Percentiles rank a stretch among this genome's conserved stretches.
These are phyloP conservation scores for Emys orbicularis DNA, from an alignment of 2,797 vertebrate genomes.

Conservation along the genomic window DNA sequence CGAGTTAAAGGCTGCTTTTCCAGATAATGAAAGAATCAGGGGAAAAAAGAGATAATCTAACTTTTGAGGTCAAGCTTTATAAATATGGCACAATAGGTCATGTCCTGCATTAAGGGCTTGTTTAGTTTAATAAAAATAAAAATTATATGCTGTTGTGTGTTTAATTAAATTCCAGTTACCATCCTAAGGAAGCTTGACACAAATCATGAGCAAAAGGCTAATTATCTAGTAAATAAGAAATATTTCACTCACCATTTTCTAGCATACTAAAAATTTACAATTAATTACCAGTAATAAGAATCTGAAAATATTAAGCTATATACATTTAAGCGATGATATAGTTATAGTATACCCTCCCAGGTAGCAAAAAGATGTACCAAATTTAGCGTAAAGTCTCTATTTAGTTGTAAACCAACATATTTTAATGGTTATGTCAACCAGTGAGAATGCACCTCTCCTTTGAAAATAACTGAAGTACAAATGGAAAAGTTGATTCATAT, in stretches of 20 bases:
- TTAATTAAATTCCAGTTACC: not conserved
- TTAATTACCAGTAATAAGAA: not conserved
- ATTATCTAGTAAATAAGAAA: not conserved
- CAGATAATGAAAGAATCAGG: not conserved
- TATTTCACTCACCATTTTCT: not conserved
- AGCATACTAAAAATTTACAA: not conserved
- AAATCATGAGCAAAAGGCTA: not conserved
- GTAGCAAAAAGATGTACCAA: not conserved
- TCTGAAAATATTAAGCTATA: not conserved
- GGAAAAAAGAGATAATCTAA: not conserved
- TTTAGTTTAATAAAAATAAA: not conserved
- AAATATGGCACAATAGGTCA: not conserved
- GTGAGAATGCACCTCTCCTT: not conserved
- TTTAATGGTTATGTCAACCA: not conserved
- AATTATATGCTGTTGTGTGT: not conserved
- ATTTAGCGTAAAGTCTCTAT: not conserved
- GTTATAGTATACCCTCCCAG: not conserved
- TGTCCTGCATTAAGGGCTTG: not conserved
- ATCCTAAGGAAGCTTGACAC: not conserved
- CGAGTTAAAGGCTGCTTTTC: not conserved
- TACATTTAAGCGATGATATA: not conserved
- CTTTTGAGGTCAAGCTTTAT: not conserved
- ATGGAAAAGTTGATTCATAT: not conserved
- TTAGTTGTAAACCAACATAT: not conserved
- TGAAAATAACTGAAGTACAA: not conserved